These are phyloP conservation scores for Gortyna flavago DNA, from an alignment of 2,888 invertebrate genomes.

Conservation along the genomic window DNA sequence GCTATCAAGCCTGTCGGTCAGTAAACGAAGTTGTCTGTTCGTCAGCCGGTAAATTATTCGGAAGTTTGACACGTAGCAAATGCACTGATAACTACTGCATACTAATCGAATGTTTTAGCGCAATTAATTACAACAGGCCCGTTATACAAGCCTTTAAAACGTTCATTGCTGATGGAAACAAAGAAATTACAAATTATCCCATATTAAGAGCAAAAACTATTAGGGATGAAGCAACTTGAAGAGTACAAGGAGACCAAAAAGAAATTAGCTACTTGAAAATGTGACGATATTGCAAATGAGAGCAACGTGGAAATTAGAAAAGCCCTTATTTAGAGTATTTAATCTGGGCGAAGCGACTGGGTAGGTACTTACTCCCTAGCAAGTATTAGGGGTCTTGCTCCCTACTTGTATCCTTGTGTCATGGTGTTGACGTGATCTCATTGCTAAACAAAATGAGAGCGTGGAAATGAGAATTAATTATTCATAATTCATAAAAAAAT, in stretches of 20 bases:
- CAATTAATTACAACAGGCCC: conserved; percentile 14
- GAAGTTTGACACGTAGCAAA: conserved; percentile 57
- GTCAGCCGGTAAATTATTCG: conserved; percentile 59
- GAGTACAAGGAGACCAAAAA: neutral
- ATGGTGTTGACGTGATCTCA: neutral
- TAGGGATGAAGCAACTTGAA: neutral
- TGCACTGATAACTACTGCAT: conserved; percentile 59
- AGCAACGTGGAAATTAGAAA: neutral
- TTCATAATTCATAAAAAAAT: neutral
- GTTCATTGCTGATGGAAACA: conserved; percentile 10
- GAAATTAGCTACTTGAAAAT: neutral
- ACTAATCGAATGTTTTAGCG: conserved; percentile 37
- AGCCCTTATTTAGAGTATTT: neutral
- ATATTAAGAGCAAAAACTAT: neutral
- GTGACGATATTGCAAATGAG: neutral
- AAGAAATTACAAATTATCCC: conserved; percentile 16
- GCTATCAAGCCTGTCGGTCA: conserved; percentile 29
- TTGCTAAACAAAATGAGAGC: neutral
- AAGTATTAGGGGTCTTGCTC: neutral
- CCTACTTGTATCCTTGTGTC: neutral
- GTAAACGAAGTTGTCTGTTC: conserved; percentile 13
- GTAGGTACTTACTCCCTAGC: neutral
- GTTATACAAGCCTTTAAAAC: neutral
- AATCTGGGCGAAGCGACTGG: neutral
- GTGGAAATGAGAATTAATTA: neutral